Conservation (phyloP, 2,888 invertebrate species). For the Siphlonurus alternatus region DNA sequence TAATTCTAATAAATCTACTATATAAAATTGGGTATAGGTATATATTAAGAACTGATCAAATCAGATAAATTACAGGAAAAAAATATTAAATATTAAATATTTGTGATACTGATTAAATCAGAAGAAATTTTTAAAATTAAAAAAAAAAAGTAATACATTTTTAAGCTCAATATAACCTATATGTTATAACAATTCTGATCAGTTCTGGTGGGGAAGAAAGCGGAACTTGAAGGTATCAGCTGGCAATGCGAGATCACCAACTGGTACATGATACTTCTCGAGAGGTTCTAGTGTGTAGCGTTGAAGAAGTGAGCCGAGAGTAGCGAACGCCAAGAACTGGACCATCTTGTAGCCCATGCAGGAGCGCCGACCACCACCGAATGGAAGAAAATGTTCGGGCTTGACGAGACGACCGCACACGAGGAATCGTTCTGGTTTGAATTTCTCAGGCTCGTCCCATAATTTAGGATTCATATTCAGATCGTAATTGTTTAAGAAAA, state of each 20-base stretch:
- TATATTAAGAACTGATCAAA: no score
- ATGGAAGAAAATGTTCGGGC: constrained; percentile 47
- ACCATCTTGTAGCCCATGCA: constrained; percentile 54
- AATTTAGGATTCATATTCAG: constrained; percentile 41
- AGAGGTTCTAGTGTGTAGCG: constrained; percentile 33
- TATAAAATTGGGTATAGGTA: no score
- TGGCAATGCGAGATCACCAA: constrained; percentile 37
- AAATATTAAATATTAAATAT: no score
- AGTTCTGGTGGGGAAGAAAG: constrained; percentile 19
- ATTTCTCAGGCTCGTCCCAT: constrained; percentile 41
- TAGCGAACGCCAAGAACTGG: constrained; percentile 37
- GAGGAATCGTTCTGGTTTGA: constrained; percentile 44
- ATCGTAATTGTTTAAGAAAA: constrained; percentile 50
- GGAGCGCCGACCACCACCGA: constrained; percentile 44
- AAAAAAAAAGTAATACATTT: no score
- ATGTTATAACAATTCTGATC: no score
- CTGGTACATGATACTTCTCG: constrained; percentile 32
- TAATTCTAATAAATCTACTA: no score
- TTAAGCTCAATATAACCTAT: no score
- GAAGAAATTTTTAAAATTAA: no score
- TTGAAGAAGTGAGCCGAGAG: constrained; percentile 35
- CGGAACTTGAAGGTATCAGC: constrained; percentile 32
- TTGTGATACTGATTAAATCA: no score
- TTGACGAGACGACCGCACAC: constrained; percentile 30
- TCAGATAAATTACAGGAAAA: no score